Evolutionary conservation across 2,888 invertebrate species (phyloP).

Genomic region (Vanessa cardui): DNA sequence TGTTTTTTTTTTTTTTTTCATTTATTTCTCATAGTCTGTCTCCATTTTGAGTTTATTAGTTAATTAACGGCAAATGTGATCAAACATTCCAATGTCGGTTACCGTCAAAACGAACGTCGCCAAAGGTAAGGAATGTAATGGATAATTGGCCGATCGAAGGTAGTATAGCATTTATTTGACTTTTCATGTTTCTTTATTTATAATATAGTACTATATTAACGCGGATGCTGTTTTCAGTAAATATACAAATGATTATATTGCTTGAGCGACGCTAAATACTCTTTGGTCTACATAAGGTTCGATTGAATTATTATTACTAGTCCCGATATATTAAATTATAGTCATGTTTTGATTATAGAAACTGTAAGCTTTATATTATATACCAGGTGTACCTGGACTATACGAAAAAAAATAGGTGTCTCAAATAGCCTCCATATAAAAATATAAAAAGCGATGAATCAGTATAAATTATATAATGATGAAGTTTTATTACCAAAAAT

Average conservation of each 20-base stretch:
- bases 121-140: constrained; percentile 77
- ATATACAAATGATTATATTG: constrained; percentile 14
- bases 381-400: constrained; percentile 4
- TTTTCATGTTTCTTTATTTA: constrained; percentile 50
- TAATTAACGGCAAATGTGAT: constrained; percentile 60
- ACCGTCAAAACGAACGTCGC: constrained; percentile 71
- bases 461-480: constrained; percentile 21
- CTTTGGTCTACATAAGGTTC: constrained; percentile 21
- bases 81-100: constrained; percentile 77
- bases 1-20: constrained; percentile 64
- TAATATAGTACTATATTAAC: constrained; percentile 21
- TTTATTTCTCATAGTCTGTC: constrained; percentile 53
- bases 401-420: background rate
- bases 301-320: constrained; percentile 17
- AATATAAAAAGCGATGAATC: constrained; percentile 12
- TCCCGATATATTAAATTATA: constrained; percentile 20
- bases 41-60: constrained; percentile 66
- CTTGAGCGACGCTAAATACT: constrained; percentile 25
- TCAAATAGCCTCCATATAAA: background rate
- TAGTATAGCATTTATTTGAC: constrained; percentile 84
- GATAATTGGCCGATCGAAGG: constrained; percentile 73
- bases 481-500: constrained; percentile 55
- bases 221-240: constrained; percentile 27
- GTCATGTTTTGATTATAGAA: constrained; percentile 13
- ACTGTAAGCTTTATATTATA: constrained; percentile 14